Percentiles rank a stretch among this genome's conserved stretches.
These are phyloP conservation scores for Thrips palmi DNA, from an alignment of 1,140 invertebrate species.

Conservation along the genomic window DNA sequence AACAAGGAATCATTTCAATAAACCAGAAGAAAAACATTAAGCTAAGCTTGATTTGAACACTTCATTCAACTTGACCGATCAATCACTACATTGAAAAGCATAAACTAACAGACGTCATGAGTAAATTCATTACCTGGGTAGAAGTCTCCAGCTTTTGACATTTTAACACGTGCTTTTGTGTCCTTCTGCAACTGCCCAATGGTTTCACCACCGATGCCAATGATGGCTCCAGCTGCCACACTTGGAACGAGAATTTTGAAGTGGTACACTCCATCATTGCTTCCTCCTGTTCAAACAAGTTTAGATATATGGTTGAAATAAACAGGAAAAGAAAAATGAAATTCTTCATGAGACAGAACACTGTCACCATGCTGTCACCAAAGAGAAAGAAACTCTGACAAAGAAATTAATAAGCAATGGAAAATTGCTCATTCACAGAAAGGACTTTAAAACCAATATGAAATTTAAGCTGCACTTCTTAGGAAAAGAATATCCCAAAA, in stretches of 20 bases:
- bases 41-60: constrained; percentile 5
- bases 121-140: constrained; percentile 62
- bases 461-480: constrained; percentile 7
- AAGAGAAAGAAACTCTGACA: background rate
- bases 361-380: background rate
- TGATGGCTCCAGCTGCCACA: constrained; percentile 89
- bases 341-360: background rate
- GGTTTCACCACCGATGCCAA: constrained; percentile 93
- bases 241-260: constrained; percentile 93
- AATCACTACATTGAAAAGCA: too few species aligned
- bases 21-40: background rate
- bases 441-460: background rate
- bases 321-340: background rate
- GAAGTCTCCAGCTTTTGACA: constrained; percentile 96
- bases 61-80: background rate
- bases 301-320: background rate
- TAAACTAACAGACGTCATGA: too few species aligned
- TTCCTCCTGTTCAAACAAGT: constrained; percentile 18
- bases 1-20: constrained; percentile 6
- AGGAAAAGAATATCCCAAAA: too few species aligned
- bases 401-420: background rate
- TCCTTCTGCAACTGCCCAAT: constrained; percentile 94
- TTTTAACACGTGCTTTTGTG: constrained; percentile 86
- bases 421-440: background rate
- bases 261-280: constrained; percentile 54